Evolutionary conservation across 1,140 invertebrate genomes (phyloP).

Genomic region (Philotrypesis tridentata): DNA sequence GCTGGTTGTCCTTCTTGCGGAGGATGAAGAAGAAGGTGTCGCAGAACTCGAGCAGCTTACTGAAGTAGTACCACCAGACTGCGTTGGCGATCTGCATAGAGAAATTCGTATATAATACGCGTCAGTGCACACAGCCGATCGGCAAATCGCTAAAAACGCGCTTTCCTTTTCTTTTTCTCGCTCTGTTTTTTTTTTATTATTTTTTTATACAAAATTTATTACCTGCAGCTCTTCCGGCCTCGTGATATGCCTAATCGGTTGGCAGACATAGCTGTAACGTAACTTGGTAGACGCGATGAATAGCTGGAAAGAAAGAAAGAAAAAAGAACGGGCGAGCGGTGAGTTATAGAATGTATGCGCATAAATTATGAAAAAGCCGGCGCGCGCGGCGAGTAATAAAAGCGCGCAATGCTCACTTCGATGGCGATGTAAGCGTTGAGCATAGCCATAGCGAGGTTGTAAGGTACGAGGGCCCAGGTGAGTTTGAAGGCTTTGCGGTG

Average conservation of each 20-base stretch:
- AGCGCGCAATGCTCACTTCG: slow-evolving; percentile 74
- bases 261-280: slow-evolving; percentile 92
- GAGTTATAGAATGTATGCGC: slow-evolving; percentile 11
- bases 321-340: too few species aligned
- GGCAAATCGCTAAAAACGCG: not conserved
- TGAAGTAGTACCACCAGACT: slow-evolving; percentile 98
- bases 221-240: slow-evolving; percentile 90
- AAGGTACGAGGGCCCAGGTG: slow-evolving; percentile 85
- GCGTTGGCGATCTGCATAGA: slow-evolving; percentile 87
- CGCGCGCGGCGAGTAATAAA: not conserved
- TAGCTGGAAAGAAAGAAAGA: slow-evolving; percentile 77
- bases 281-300: slow-evolving; percentile 83
- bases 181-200: too few species aligned
- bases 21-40: slow-evolving; percentile 95
- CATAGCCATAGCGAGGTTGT: slow-evolving; percentile 89
- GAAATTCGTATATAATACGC: not conserved
- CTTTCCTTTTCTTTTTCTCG: too few species aligned
- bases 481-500: slow-evolving; percentile 86
- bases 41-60: slow-evolving; percentile 94
- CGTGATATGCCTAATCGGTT: slow-evolving; percentile 87
- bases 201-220: too few species aligned
- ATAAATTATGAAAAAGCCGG: not conserved
- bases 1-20: slow-evolving; percentile 89
- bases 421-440: slow-evolving; percentile 91
- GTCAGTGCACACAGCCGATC: too few species aligned